Percentiles rank a stretch among this genome's conserved stretches.
Evolutionary conservation across 2,888 invertebrate genomes (phyloP).

Genomic region (Xiphydria camelus): DNA sequence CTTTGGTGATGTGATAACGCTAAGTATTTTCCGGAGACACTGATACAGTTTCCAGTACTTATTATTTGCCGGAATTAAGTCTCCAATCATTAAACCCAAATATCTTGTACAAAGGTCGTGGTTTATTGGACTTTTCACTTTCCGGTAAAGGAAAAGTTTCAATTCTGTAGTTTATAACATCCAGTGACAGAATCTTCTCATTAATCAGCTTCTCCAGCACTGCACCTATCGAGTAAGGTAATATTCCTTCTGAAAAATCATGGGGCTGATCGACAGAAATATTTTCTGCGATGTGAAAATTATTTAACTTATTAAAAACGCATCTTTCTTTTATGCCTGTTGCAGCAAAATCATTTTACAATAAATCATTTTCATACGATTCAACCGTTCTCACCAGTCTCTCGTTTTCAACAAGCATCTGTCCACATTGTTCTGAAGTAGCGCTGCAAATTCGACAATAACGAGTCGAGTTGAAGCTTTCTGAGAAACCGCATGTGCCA

Average conservation of each 20-base stretch:
- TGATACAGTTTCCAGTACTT: constrained; percentile 15
- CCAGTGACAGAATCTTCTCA: constrained; percentile 11
- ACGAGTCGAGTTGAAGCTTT: constrained; percentile 20
- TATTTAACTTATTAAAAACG: constrained; percentile 17
- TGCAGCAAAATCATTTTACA: constrained; percentile 12
- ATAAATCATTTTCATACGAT: constrained; percentile 19
- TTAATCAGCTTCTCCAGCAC: constrained; percentile 14
- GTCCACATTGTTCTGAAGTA: constrained; percentile 16
- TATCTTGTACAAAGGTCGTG: constrained; percentile 17
- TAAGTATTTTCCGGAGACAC: constrained; percentile 11
- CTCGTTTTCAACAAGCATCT: constrained; percentile 18
- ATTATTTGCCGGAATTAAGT: constrained; percentile 15
- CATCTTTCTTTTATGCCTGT: constrained; percentile 23
- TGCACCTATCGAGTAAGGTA: constrained; percentile 15
- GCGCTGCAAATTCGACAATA: constrained; percentile 25
- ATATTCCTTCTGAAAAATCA: constrained; percentile 18
- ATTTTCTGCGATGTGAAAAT: constrained; percentile 22
- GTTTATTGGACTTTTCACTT: constrained; percentile 16
- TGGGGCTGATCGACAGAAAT: constrained; percentile 17
- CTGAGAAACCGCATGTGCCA: constrained; percentile 21
- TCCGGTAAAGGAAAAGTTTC: constrained; percentile 16
- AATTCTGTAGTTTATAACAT: constrained; percentile 19
- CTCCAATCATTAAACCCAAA: constrained; percentile 14
- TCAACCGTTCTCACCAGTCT: constrained; percentile 18
- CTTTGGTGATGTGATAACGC: constrained; percentile 13